phyloP scores from a whole-genome alignment of 1,140 invertebrate genomes.

The Drosophila parabipectinata region DNA sequence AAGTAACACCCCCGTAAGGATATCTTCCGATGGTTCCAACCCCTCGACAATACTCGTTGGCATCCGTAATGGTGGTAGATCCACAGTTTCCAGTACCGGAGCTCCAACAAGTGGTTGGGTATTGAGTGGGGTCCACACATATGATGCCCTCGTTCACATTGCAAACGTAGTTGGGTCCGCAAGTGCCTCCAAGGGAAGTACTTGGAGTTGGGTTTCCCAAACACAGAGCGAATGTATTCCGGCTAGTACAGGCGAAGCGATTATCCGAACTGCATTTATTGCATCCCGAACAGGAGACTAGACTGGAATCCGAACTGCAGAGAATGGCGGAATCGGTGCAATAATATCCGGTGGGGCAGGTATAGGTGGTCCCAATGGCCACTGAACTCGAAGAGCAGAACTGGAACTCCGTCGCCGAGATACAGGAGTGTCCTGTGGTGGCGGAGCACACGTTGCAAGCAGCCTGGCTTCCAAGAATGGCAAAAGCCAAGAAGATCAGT shows the following conservation, averaged over 20 bases:
- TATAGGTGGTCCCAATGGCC: constrained; percentile 7
- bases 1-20: constrained; percentile 40
- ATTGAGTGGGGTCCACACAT: constrained; percentile 12
- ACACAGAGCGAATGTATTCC: constrained; percentile 43
- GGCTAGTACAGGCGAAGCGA: constrained; percentile 34
- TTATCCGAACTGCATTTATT: constrained; percentile 8
- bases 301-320: constrained; percentile 6
- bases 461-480: constrained; percentile 33
- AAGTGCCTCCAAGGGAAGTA: constrained; percentile 32
- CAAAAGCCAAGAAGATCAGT: constrained; percentile 25
- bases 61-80: constrained; percentile 14
- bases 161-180: constrained; percentile 33
- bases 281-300: constrained; percentile 4
- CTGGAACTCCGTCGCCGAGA: constrained; percentile 42
- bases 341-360: constrained; percentile 26
- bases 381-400: constrained; percentile 18
- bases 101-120: constrained; percentile 17
- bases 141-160: constrained; percentile 22
- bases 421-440: constrained; percentile 12
- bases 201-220: constrained; percentile 16
- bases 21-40: constrained; percentile 25
- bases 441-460: constrained; percentile 34
- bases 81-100: background rate
- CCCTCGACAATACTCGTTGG: constrained; percentile 31
- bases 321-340: background rate